phyloP scores from a whole-genome alignment of 2,888 invertebrate genomes.

The Pristionchus mayeri region DNA sequence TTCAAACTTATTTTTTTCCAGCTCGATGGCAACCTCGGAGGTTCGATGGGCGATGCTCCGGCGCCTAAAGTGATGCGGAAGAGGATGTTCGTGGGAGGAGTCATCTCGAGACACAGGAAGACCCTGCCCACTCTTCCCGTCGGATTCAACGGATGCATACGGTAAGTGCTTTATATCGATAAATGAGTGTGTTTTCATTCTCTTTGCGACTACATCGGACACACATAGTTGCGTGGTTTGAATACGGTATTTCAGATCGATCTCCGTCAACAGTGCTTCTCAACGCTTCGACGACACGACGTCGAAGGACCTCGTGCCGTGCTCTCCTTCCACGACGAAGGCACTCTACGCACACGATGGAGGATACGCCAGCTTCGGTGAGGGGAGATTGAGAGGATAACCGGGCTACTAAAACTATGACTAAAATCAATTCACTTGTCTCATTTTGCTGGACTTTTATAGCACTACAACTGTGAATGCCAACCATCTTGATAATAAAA shows the following conservation, averaged over 20 bases:
- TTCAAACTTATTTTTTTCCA: constrained; percentile 49
- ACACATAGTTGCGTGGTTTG: too few relatives aligned
- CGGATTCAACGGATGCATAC: constrained; percentile 71
- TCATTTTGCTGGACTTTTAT: too few relatives aligned
- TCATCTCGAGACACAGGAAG: constrained; percentile 71
- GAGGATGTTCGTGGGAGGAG: constrained; percentile 74
- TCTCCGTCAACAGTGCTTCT: constrained; percentile 53
- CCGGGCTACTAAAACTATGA: not conserved
- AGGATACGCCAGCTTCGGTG: constrained; percentile 70
- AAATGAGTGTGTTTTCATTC: not conserved
- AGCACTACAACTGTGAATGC: too few relatives aligned
- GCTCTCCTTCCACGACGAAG: constrained; percentile 59
- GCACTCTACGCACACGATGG: constrained; percentile 68
- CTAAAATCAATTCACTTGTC: not conserved
- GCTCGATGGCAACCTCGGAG: constrained; percentile 66
- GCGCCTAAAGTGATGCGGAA: constrained; percentile 73
- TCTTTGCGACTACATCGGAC: too few relatives aligned
- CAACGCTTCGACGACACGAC: constrained; percentile 51
- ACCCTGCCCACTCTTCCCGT: constrained; percentile 62
- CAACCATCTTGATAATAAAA: too few relatives aligned
- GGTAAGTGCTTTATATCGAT: constrained; percentile 41
- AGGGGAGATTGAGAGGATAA: too few relatives aligned
- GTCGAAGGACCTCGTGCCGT: constrained; percentile 68
- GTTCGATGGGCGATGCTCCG: constrained; percentile 67
- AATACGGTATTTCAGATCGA: not conserved